Conservation (phyloP, 2,113 vertebrate genomes). For the Tamias sibiricus region DNA sequence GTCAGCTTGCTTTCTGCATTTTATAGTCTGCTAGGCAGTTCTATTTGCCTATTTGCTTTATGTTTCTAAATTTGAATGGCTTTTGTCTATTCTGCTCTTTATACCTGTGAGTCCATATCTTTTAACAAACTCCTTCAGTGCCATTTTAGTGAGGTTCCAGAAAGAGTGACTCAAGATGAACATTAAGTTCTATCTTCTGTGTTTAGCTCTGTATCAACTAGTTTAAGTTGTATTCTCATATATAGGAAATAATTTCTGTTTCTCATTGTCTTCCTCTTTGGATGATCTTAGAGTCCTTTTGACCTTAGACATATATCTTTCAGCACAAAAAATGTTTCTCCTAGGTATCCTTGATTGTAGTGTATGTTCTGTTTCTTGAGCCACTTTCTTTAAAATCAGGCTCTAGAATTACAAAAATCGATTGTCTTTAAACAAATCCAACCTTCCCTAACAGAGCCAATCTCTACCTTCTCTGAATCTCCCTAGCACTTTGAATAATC, state of each 20-base stretch:
- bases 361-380: not conserved
- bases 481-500: not conserved
- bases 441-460: not conserved
- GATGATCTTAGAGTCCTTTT: not conserved
- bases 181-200: not conserved
- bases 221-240: not conserved
- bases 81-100: not conserved
- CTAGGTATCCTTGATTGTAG: not conserved
- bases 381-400: not conserved
- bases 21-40: not conserved
- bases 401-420: not conserved
- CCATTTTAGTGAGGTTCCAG: slow-evolving; percentile 25
- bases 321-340: slow-evolving; percentile 3
- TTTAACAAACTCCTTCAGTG: not conserved
- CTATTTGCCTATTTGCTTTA: not conserved
- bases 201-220: not conserved
- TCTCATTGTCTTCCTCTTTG: not conserved
- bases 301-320: not conserved
- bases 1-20: not conserved
- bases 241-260: not conserved
- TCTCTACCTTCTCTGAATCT: not conserved
- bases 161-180: not conserved
- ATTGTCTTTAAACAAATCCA: not conserved
- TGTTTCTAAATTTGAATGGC: not conserved
- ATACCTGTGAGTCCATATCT: not conserved